Percentiles rank a stretch among this genome's conserved stretches.
Evolutionary conservation across 2,888 invertebrate genomes (phyloP).

Genomic region (Apomyelois bistriatella): DNA sequence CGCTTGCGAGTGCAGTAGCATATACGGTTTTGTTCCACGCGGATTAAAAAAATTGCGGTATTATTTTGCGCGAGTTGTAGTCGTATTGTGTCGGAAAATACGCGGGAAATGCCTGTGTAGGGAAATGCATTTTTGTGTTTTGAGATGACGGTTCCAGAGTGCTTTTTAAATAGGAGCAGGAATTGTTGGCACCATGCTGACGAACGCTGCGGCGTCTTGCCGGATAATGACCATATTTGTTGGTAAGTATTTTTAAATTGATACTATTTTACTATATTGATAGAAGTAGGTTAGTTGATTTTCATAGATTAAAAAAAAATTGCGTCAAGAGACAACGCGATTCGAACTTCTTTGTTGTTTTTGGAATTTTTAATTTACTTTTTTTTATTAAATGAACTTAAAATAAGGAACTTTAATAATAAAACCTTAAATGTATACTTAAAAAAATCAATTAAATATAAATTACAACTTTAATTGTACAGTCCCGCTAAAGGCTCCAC

Average conservation of each 20-base stretch:
- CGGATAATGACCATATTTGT: constrained; percentile 54
- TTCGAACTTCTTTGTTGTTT: too few relatives aligned
- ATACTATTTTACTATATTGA: too few relatives aligned
- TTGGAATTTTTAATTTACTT: too few relatives aligned
- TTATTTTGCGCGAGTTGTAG: constrained; percentile 3
- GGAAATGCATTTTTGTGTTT: constrained; percentile 16
- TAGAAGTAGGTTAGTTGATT: too few relatives aligned
- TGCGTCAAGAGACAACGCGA: too few relatives aligned
- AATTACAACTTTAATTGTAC: too few relatives aligned
- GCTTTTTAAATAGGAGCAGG: constrained; percentile 25
- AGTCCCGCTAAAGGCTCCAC: too few relatives aligned
- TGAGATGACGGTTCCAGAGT: constrained; percentile 39
- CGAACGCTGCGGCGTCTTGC: constrained; percentile 39
- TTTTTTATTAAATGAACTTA: too few relatives aligned
- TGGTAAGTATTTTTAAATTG: constrained; percentile 42
- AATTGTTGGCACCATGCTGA: constrained; percentile 39
- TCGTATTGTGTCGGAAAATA: constrained; percentile 21
- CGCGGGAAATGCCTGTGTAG: constrained; percentile 35
- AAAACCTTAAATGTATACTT: too few relatives aligned
- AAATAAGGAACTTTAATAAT: too few relatives aligned
- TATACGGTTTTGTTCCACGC: constrained; percentile 15
- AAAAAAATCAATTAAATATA: too few relatives aligned
- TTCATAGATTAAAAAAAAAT: too few relatives aligned
- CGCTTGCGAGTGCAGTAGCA: constrained; percentile 27
- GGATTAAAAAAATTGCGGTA: constrained; percentile 23